Base-by-base conservation (phyloP, 2,797 vertebrate species). In the Antennarius maculatus region DNA sequence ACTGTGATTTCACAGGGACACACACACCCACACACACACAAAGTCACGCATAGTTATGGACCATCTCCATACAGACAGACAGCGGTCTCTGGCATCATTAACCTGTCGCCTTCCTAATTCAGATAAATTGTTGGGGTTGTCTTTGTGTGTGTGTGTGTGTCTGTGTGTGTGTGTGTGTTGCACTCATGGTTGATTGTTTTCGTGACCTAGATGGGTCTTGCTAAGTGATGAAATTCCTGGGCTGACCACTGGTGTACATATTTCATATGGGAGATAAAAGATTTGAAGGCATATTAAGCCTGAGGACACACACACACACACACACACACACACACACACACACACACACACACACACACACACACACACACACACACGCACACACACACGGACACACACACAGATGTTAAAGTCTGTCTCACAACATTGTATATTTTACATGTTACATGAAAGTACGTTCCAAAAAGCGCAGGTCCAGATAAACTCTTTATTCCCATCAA, bases 1-100 rank as follows among this genome's bases (percentile, higher is more conserved):
- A 84, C 84, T 85, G 83, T 85, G 81, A 88, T 86, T 82, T 83
- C 78, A 83, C 74, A 81, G 76, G 75, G 54, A 45, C 52, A 52
- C 54, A 29, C 53, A 15, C 54, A 42, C 51, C 63, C 75, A 56
- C 52, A 76, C 55, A 73, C 62, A 70, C 13, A 45, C 66, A 73
- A n/a, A 58, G 34, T 42, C 67, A 61, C 66, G 77, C 53, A 47
- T 9, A 39, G 37, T 39, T 39, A 39, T 39, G 7, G 59, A 74
- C 76, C 79, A 69, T 86, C 77, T 76, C 86, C 79, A 74, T 80
- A 74, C 69, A 88, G 85, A 89, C 79, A 41, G 76, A 82, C 86
- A 89, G 76, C 39, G 2, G 75, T 83, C 84, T 84, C 80, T 84
- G 69, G 84, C 84, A 83, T 89, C 86, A 86, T 91, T 91, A 91